Percentiles rank a stretch among this genome's conserved stretches.
Conservation (phyloP, 2,888 invertebrate species). For the Heliconius erato region DNA sequence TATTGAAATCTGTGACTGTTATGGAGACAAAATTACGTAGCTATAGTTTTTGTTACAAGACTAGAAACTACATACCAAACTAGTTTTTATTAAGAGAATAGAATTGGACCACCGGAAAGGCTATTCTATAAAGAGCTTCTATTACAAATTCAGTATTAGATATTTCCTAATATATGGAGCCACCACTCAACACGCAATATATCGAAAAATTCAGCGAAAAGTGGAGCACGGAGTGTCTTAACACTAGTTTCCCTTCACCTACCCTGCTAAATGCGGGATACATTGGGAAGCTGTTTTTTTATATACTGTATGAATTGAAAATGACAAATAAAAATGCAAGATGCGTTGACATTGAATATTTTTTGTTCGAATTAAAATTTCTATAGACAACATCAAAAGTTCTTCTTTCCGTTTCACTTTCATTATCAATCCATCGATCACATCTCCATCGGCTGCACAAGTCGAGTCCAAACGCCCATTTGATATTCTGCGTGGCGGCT, state of each 20-base stretch:
- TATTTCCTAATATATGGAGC: constrained; percentile 3
- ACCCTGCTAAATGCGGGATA: too few relatives aligned
- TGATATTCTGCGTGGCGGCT: constrained; percentile 69
- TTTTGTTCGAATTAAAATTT: not conserved
- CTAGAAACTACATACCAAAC: constrained; percentile 8
- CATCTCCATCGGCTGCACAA: constrained; percentile 62
- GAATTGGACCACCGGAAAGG: constrained; percentile 46
- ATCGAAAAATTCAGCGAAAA: too few relatives aligned
- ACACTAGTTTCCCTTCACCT: too few relatives aligned
- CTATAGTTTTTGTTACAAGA: not conserved
- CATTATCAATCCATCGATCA: constrained; percentile 65
- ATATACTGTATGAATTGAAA: not conserved
- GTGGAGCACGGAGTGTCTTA: too few relatives aligned
- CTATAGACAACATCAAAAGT: not conserved
- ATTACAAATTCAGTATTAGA: constrained; percentile 13
- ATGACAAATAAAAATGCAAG: not conserved
- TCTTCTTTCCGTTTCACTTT: constrained; percentile 57
- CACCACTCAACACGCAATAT: too few relatives aligned
- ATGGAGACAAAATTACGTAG: not conserved
- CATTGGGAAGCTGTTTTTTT: too few relatives aligned
- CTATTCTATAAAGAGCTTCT: constrained; percentile 11
- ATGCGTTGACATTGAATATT: not conserved
- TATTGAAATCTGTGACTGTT: not conserved
- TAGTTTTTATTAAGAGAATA: constrained; percentile 10
- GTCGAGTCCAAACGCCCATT: constrained; percentile 62